Conservation (phyloP, 2,797 vertebrate species). For the Centropyge bicolor region DNA sequence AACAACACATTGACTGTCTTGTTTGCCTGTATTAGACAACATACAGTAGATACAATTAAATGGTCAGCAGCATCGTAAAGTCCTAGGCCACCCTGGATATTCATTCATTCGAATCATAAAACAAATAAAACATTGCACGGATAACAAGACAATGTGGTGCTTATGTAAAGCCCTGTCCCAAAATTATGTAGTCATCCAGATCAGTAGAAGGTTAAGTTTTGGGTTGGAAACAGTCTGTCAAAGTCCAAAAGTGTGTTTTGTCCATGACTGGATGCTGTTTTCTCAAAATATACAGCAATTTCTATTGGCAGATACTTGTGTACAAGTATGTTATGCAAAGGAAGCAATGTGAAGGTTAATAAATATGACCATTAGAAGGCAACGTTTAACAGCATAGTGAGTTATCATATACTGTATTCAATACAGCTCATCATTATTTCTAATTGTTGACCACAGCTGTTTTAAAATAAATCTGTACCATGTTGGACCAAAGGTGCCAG, state of each 20-base stretch:
- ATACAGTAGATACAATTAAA: background rate
- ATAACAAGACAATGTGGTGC: too few species aligned
- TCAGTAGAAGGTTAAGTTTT: too few species aligned
- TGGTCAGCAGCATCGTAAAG: background rate
- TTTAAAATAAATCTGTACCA: background rate
- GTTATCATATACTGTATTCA: background rate
- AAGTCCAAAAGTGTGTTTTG: too few species aligned
- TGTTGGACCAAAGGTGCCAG: slow-evolving; percentile 15
- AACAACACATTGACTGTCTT: background rate
- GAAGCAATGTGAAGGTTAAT: background rate
- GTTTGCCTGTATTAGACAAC: background rate
- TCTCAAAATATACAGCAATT: too few species aligned
- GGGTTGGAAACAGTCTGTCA: too few species aligned
- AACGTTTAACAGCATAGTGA: slow-evolving; percentile 19
- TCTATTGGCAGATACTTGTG: too few species aligned
- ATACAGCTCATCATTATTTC: slow-evolving; percentile 10
- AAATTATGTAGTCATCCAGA: too few species aligned
- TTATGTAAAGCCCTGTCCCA: too few species aligned
- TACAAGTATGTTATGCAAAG: background rate
- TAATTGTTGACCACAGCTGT: background rate
- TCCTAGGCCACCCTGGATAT: too few species aligned
- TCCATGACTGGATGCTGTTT: too few species aligned
- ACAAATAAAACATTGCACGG: too few species aligned
- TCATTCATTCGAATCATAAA: too few species aligned
- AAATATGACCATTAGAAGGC: slow-evolving; percentile 36